Percentiles rank a stretch among this genome's conserved stretches.
phyloP scores from a whole-genome alignment of 2,113 vertebrate species.

The Aptenodytes forsteri region DNA sequence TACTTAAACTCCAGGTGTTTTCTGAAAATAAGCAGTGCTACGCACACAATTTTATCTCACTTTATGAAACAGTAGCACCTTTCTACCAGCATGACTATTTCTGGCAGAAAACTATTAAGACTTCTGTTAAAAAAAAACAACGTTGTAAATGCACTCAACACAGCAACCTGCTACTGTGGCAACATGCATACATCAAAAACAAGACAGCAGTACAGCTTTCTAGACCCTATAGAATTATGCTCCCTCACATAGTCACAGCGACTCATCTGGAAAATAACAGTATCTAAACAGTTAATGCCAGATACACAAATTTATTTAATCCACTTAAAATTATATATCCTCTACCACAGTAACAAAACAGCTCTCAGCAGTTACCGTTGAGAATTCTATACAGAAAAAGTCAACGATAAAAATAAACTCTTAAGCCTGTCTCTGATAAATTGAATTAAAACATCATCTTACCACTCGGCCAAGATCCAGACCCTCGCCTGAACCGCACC shows the following conservation, averaged over 20 bases:
- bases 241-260: neutral
- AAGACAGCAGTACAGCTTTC: neutral
- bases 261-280: neutral
- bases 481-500: constrained; percentile 97
- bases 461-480: constrained; percentile 97
- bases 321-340: neutral
- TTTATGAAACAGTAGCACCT: neutral
- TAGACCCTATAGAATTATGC: neutral
- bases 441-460: constrained; percentile 61
- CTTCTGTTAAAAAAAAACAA: neutral
- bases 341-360: neutral
- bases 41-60: neutral
- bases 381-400: neutral
- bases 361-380: neutral
- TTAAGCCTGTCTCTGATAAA: neutral
- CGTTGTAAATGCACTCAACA: neutral
- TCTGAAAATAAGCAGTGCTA: neutral
- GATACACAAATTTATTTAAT: neutral
- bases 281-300: neutral
- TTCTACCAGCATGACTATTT: neutral
- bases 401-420: neutral
- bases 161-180: neutral
- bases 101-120: neutral
- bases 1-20: neutral
- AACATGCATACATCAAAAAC: neutral